phyloP scores from a whole-genome alignment of 1,140 invertebrate genomes.

The Drosophila kanapiae region DNA sequence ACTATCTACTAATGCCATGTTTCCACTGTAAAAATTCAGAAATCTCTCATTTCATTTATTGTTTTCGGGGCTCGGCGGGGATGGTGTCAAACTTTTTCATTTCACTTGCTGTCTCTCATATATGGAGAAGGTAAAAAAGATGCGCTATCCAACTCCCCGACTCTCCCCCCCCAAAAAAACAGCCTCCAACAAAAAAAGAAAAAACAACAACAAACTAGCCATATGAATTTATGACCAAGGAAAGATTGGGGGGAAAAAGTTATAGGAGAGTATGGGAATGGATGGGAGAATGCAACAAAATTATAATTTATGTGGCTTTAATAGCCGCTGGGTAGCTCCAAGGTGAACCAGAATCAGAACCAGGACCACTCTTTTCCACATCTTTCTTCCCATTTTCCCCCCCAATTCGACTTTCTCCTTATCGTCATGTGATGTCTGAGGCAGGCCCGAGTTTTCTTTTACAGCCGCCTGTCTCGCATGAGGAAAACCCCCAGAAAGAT shows the following conservation, averaged over 20 bases:
- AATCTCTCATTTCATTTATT: constrained; percentile 28
- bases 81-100: constrained; percentile 63
- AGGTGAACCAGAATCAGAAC: constrained; percentile 29
- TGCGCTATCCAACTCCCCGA: neutral
- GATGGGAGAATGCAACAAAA: constrained; percentile 70
- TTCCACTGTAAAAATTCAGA: constrained; percentile 22
- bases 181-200: constrained; percentile 5
- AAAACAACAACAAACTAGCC: constrained; percentile 68
- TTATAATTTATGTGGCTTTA: constrained; percentile 84
- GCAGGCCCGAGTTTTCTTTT: constrained; percentile 47
- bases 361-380: constrained; percentile 12
- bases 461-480: constrained; percentile 21
- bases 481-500: constrained; percentile 33
- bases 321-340: constrained; percentile 69
- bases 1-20: neutral
- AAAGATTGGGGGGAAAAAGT: constrained; percentile 26
- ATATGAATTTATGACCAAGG: constrained; percentile 77
- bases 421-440: constrained; percentile 47
- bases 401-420: constrained; percentile 33
- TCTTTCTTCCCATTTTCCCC: neutral
- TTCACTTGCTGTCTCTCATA: constrained; percentile 34
- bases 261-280: constrained; percentile 3
- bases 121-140: constrained; percentile 42
- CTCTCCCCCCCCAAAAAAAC: constrained; percentile 29
- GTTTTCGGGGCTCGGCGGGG: constrained; percentile 3